These are phyloP conservation scores for Pseudeuparius sepicola DNA, from an alignment of 2,888 invertebrate genomes.

Conservation along the genomic window DNA sequence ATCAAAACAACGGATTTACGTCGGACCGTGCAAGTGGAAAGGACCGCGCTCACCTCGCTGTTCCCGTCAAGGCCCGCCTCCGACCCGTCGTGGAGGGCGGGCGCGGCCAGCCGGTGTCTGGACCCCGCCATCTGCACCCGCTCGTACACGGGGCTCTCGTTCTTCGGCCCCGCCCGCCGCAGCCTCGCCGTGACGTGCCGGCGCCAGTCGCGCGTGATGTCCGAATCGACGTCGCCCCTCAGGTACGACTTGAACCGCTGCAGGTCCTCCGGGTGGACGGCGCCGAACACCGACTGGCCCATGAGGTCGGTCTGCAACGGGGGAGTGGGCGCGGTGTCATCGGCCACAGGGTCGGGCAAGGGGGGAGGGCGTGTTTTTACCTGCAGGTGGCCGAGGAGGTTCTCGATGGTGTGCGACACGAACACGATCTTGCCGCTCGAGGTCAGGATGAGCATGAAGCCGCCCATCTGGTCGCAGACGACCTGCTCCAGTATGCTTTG, in stretches of 20 bases:
- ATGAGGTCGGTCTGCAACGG: constrained; percentile 66
- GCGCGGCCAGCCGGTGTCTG: background rate
- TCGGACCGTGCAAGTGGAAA: too few species aligned
- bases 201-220: constrained; percentile 42
- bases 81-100: constrained; percentile 15
- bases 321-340: constrained; percentile 3
- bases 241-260: constrained; percentile 59
- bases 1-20: constrained; percentile 11
- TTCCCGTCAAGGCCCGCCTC: too few species aligned
- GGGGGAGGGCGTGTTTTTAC: too few species aligned
- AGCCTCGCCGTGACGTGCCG: constrained; percentile 44
- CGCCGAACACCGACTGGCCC: constrained; percentile 70
- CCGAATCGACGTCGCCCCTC: constrained; percentile 37
- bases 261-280: constrained; percentile 72
- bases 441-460: constrained; percentile 72
- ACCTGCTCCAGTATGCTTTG: constrained; percentile 50
- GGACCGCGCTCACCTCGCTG: too few species aligned
- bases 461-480: constrained; percentile 54
- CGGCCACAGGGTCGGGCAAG: background rate
- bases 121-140: constrained; percentile 57
- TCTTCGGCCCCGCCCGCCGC: constrained; percentile 58
- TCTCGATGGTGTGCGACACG: constrained; percentile 75
- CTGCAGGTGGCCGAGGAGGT: constrained; percentile 76
- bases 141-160: constrained; percentile 63
- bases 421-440: constrained; percentile 75